These are phyloP conservation scores for Novumbra hubbsi DNA, from an alignment of 2,797 vertebrate genomes.

Conservation along the genomic window DNA sequence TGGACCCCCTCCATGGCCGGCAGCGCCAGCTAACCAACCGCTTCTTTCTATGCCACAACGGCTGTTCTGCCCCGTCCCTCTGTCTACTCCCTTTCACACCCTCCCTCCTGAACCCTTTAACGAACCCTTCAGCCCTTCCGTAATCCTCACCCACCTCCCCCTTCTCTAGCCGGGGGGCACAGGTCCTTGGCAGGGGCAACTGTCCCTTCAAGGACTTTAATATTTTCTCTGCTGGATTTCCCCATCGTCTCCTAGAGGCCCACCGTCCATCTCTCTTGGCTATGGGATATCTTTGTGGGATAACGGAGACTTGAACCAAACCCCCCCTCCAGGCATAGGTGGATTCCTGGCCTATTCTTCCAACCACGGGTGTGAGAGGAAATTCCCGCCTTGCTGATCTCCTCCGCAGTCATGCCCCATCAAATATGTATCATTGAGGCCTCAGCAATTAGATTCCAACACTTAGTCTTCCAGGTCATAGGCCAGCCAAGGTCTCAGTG, in stretches of 20 bases:
- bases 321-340: background rate
- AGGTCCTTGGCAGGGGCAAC: background rate
- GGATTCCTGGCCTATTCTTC: background rate
- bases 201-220: background rate
- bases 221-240: background rate
- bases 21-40: constrained; percentile 23
- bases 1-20: constrained; percentile 46
- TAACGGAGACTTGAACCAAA: background rate
- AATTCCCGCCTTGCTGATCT: constrained; percentile 1
- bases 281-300: background rate
- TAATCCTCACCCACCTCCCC: background rate
- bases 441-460: background rate
- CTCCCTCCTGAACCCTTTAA: background rate
- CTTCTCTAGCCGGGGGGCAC: background rate
- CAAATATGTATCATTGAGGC: background rate
- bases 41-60: constrained; percentile 34
- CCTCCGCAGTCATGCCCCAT: background rate
- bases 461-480: background rate
- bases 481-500: background rate
- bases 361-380: background rate
- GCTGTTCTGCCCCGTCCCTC: constrained; percentile 10
- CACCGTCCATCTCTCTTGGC: background rate
- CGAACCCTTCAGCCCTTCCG: too few relatives aligned
- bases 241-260: background rate
- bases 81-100: constrained; percentile 11